Percentiles rank a stretch among this genome's conserved stretches.
Conservation (phyloP, 2,113 vertebrate genomes). For the Ardeotis arabs region DNA sequence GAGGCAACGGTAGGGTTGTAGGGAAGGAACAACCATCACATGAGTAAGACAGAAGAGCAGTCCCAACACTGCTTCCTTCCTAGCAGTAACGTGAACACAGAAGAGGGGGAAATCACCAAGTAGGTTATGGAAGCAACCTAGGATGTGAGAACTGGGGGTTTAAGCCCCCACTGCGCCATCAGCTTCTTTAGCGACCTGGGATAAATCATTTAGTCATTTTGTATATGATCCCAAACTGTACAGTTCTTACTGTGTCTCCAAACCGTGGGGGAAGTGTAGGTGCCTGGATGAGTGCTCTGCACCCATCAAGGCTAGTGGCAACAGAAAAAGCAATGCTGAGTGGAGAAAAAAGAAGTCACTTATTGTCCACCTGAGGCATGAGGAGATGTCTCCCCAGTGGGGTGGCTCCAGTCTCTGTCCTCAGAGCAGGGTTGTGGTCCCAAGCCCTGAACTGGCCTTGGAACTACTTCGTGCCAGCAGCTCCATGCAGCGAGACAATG, state of each 20-base stretch:
- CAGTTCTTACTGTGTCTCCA: neutral
- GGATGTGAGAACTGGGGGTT: neutral
- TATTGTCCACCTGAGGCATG: too few species aligned
- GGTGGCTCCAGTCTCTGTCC: neutral
- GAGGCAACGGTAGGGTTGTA: neutral
- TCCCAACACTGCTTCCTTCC: neutral
- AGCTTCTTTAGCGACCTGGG: neutral
- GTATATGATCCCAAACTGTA: neutral
- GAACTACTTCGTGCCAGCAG: neutral
- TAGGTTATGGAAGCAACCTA: neutral
- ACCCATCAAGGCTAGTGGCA: neutral
- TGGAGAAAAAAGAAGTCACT: neutral
- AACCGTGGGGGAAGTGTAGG: neutral
- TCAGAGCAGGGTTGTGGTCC: neutral
- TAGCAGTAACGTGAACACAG: neutral
- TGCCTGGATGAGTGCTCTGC: neutral
- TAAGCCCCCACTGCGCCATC: neutral
- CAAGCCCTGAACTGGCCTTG: neutral
- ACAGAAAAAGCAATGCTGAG: neutral
- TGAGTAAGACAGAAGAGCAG: neutral
- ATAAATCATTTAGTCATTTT: neutral
- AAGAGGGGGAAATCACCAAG: neutral
- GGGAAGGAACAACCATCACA: neutral
- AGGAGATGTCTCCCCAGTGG: accelerated
- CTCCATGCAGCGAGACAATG: neutral